These are phyloP conservation scores for Tragelaphus buxtoni DNA, from an alignment of 2,113 vertebrate species.

Conservation along the genomic window DNA sequence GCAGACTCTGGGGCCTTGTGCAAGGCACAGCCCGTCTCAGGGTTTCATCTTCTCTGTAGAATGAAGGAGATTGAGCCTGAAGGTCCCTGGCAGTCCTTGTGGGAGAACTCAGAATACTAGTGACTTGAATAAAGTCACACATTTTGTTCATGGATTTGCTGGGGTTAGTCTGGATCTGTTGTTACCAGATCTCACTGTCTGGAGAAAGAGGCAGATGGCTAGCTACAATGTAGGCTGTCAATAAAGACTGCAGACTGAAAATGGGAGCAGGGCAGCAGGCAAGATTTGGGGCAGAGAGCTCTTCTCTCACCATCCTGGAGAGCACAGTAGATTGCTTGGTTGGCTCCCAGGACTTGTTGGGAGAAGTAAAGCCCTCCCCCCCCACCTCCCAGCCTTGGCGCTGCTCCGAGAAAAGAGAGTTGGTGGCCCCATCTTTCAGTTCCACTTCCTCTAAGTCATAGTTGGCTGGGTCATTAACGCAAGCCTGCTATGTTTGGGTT, in stretches of 20 bases:
- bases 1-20: neutral
- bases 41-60: neutral
- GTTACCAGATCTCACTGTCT: neutral
- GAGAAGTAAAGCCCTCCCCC: neutral
- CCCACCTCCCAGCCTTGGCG: neutral
- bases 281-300: neutral
- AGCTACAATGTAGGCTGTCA: neutral
- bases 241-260: neutral
- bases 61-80: neutral
- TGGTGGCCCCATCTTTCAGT: neutral
- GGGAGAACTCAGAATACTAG: neutral
- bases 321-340: neutral
- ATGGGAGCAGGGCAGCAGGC: neutral
- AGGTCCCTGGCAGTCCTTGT: neutral
- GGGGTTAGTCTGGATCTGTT: neutral
- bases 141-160: neutral
- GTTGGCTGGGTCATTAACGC: neutral
- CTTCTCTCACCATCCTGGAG: neutral
- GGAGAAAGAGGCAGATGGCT: neutral
- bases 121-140: neutral
- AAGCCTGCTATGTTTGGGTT: neutral
- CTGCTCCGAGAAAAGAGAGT: neutral
- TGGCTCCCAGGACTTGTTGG: neutral
- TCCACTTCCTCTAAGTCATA: constrained; percentile 31
- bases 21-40: neutral